Conservation (phyloP, 1,140 invertebrate genomes). For the Aleiodes sp. region DNA sequence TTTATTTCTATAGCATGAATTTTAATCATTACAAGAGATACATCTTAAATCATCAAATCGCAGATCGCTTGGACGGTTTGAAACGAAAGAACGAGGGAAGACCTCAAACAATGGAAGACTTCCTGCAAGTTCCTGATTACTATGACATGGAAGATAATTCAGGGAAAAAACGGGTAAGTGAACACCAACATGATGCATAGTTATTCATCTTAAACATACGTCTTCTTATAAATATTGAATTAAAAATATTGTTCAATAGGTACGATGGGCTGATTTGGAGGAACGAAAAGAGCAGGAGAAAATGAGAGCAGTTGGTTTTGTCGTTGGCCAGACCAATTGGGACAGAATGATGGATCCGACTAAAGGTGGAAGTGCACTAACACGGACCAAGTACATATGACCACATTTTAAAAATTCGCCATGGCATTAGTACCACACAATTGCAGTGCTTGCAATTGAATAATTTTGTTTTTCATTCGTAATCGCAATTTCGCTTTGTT, state of each 20-base stretch:
- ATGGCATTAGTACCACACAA: neutral
- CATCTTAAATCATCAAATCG: constrained; percentile 41
- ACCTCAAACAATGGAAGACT: constrained; percentile 85
- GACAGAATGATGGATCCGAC: constrained; percentile 91
- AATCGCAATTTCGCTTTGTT: neutral
- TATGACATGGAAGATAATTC: constrained; percentile 73
- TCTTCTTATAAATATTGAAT: neutral
- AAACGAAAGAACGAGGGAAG: constrained; percentile 68
- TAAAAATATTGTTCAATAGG: constrained; percentile 69
- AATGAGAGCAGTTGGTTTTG: constrained; percentile 92
- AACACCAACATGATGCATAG: neutral
- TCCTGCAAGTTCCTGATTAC: constrained; percentile 86
- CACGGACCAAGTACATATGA: constrained; percentile 92
- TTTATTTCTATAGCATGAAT: constrained; percentile 39
- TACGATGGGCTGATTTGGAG: constrained; percentile 97
- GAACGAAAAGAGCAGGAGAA: constrained; percentile 89
- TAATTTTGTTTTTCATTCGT: neutral
- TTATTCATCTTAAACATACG: neutral
- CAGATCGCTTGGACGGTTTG: constrained; percentile 89
- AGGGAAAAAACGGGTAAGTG: constrained; percentile 89
- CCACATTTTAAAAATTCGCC: neutral
- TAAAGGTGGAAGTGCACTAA: constrained; percentile 87
- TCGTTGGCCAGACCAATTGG: constrained; percentile 96
- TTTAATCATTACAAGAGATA: neutral
- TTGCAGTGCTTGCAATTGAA: neutral